phyloP scores from a whole-genome alignment of 2,888 invertebrate genomes.

The Hirtodrosophila duncani region DNA sequence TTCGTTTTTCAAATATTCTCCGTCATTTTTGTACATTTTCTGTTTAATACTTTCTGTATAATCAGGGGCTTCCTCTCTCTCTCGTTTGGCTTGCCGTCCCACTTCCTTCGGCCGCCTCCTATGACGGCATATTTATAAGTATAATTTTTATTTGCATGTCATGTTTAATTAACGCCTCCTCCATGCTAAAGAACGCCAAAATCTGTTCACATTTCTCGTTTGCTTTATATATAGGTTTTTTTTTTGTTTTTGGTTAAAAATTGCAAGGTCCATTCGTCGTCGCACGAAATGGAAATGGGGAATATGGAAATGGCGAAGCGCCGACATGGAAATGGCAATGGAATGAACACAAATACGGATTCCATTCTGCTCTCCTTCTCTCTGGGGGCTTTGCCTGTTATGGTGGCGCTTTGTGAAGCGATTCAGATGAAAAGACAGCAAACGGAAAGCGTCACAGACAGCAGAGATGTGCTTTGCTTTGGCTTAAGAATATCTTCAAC shows the following conservation, averaged over 20 bases:
- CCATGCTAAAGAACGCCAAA: constrained; percentile 37
- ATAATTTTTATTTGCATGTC: constrained; percentile 65
- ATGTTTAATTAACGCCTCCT: constrained; percentile 70
- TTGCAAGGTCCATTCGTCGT: no score
- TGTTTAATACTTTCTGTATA: no score
- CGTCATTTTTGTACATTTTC: constrained; percentile 11
- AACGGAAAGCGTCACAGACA: constrained; percentile 4
- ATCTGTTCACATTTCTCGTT: neutral
- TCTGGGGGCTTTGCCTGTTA: constrained; percentile 1
- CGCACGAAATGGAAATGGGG: constrained; percentile 46
- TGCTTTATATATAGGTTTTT: no score
- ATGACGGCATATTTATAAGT: constrained; percentile 55
- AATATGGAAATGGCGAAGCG: constrained; percentile 19
- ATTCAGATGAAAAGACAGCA: constrained; percentile 30
- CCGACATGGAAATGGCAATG: constrained; percentile 62
- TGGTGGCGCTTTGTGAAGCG: constrained; percentile 52
- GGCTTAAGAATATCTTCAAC: no score
- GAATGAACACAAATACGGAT: constrained; percentile 66
- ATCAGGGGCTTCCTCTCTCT: no score
- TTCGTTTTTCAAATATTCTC: constrained; percentile 2
- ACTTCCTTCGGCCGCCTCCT: neutral
- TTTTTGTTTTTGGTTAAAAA: no score
- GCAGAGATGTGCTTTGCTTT: constrained; percentile 20
- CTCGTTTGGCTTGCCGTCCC: neutral
- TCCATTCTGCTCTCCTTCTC: constrained; percentile 32